Evolutionary conservation across 2,113 vertebrate genomes (phyloP).

Genomic region (Larimichthys polyactis): DNA sequence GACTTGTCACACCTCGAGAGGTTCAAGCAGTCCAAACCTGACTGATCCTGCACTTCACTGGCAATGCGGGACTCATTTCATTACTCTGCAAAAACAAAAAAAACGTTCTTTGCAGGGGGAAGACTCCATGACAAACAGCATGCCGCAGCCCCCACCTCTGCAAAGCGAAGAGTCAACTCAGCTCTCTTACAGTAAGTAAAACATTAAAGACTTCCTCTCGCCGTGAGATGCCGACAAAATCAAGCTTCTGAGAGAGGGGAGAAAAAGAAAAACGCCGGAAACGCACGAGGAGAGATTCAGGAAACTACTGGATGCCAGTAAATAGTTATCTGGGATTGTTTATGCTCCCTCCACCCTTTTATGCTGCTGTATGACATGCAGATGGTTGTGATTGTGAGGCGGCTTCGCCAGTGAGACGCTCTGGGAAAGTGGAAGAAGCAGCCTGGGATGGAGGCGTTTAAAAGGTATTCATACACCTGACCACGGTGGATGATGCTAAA

Average conservation of each 20-base stretch:
- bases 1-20: neutral
- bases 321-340: constrained; percentile 64
- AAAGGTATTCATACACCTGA: constrained; percentile 35
- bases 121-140: constrained; percentile 5
- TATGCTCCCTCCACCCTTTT: constrained; percentile 61
- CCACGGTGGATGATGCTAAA: neutral
- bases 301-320: constrained; percentile 55
- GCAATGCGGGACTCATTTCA: constrained; percentile 50
- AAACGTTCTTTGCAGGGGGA: constrained; percentile 25
- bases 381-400: constrained; percentile 66
- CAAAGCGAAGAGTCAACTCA: neutral
- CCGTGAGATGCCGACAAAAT: constrained; percentile 36
- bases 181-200: constrained; percentile 26
- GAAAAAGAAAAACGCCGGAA: constrained; percentile 37
- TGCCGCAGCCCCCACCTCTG: constrained; percentile 52
- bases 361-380: constrained; percentile 55
- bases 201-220: constrained; percentile 55
- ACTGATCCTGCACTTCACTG: constrained; percentile 37
- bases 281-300: constrained; percentile 30
- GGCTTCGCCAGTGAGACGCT: constrained; percentile 40
- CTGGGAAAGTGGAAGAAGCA: neutral
- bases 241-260: constrained; percentile 18
- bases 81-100: constrained; percentile 60
- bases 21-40: constrained; percentile 1
- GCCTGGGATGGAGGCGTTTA: constrained; percentile 36